Evolutionary conservation across 2,113 vertebrate species (phyloP).

Genomic region (Australoheros scitulus): DNA sequence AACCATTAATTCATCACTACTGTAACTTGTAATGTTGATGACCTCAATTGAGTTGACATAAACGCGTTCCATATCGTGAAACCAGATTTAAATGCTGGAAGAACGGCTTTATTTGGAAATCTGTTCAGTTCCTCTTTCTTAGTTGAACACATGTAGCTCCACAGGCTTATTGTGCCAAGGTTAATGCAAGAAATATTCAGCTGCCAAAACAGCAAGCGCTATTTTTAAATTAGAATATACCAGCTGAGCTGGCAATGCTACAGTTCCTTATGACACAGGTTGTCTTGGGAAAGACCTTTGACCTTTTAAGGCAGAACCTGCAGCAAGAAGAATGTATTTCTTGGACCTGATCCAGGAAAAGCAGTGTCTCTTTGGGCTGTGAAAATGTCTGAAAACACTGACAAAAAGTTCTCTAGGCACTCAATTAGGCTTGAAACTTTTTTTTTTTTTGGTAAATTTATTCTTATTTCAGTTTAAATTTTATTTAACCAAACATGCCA

Average conservation of each 20-base stretch:
- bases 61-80: neutral
- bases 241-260: neutral
- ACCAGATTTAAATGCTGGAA: neutral
- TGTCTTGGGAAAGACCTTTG: conserved; percentile 45
- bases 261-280: conserved; percentile 38
- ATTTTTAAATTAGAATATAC: conserved; percentile 41
- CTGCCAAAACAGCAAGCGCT: neutral
- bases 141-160: neutral
- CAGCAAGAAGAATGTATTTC: conserved; percentile 22
- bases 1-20: neutral
- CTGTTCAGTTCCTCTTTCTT: neutral
- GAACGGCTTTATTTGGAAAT: neutral
- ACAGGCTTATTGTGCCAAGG: neutral
- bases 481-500: conserved; percentile 37
- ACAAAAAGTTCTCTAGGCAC: neutral
- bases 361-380: neutral
- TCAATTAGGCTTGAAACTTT: neutral
- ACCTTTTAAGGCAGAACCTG: conserved; percentile 47
- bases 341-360: conserved; percentile 12
- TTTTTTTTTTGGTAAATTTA: neutral
- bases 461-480: conserved; percentile 7
- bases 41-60: neutral
- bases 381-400: conserved; percentile 32
- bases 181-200: neutral
- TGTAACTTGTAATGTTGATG: neutral